A percentile compares a stretch with the other conserved stretches of the same genome.
Conservation (phyloP, 64 coral and sea anemone species). For the Porites lutea region DNA sequence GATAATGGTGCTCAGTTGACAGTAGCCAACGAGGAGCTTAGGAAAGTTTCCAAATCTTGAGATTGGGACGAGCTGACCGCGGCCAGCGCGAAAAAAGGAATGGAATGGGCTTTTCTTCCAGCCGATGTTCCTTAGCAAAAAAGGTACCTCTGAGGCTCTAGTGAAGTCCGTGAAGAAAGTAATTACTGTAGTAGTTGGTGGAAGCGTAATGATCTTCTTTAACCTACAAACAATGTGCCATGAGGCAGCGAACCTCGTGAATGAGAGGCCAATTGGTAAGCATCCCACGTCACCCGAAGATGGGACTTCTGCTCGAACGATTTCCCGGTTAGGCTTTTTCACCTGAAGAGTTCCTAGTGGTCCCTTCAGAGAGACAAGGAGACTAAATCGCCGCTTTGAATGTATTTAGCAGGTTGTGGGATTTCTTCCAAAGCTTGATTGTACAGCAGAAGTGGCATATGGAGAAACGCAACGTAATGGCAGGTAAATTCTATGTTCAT, state of each 20-base stretch:
- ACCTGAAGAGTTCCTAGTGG: constrained; percentile 59
- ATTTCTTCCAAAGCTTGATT: constrained; percentile 42
- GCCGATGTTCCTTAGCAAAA: constrained; percentile 36
- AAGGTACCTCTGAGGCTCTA: constrained; percentile 44
- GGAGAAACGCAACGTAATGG: not conserved
- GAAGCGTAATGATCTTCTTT: constrained; percentile 24
- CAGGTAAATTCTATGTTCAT: not conserved
- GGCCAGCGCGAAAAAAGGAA: too few relatives aligned
- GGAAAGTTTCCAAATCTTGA: too few relatives aligned
- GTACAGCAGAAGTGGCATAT: constrained; percentile 61
- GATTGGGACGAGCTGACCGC: too few relatives aligned
- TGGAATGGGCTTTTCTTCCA: too few relatives aligned
- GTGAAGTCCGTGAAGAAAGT: constrained; percentile 63
- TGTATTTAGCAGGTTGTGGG: constrained; percentile 54
- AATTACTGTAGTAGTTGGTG: constrained; percentile 43
- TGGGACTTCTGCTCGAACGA: constrained; percentile 56
- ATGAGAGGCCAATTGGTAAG: constrained; percentile 59
- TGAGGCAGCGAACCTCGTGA: constrained; percentile 57
- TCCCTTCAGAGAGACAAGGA: constrained; percentile 22
- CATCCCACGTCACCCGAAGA: constrained; percentile 20
- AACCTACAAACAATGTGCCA: constrained; percentile 49
- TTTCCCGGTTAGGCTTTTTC: constrained; percentile 17
- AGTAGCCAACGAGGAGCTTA: too few relatives aligned
- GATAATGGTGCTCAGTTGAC: too few relatives aligned
- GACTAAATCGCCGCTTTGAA: constrained; percentile 26